These are phyloP conservation scores for Tuberolachnus salignus DNA, from an alignment of 2,888 invertebrate genomes.

Conservation along the genomic window DNA sequence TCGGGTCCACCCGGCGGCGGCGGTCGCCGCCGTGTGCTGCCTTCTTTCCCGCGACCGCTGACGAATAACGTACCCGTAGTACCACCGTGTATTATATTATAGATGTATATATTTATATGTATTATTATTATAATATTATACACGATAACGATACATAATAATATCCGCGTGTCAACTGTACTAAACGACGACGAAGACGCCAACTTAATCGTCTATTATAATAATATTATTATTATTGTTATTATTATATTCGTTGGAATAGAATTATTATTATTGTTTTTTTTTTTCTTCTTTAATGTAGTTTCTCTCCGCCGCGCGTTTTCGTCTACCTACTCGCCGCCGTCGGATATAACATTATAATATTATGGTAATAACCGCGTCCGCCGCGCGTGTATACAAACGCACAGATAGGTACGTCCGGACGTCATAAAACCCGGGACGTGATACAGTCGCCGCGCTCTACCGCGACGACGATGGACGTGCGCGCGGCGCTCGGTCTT, in stretches of 20 bases:
- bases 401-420: not conserved
- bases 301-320: no score
- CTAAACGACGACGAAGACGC: constrained; percentile 37
- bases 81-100: constrained; percentile 20
- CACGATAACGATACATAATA: no score
- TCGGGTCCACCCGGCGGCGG: not conserved
- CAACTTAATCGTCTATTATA: constrained; percentile 19
- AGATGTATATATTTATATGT: not conserved
- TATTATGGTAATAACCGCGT: not conserved
- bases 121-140: not conserved
- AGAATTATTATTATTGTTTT: no score
- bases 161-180: constrained; percentile 34
- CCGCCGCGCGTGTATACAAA: not conserved
- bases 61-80: constrained; percentile 20
- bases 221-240: constrained; percentile 1
- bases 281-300: no score
- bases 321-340: not conserved
- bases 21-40: not conserved
- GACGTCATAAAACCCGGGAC: not conserved
- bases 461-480: not conserved
- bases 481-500: not conserved
- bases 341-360: not conserved
- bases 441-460: not conserved
- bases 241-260: no score
- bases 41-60: constrained; percentile 1